A percentile compares a stretch with the other conserved stretches of the same genome.
These are phyloP conservation scores for Onthophagus taurus DNA, from an alignment of 1,140 invertebrate genomes.

Conservation along the genomic window DNA sequence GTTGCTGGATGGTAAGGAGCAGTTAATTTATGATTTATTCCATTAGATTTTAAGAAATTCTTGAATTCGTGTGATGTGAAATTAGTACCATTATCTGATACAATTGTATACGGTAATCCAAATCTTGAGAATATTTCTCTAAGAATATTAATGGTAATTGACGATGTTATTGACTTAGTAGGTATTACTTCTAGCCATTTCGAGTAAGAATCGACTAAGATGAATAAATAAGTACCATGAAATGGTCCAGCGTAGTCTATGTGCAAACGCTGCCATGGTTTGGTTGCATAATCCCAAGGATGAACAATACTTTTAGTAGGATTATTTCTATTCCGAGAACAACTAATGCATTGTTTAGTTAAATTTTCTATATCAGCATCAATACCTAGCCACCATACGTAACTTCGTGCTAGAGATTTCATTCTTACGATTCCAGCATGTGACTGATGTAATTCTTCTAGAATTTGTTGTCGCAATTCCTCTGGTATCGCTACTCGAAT, in stretches of 20 bases:
- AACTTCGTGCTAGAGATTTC: conserved; percentile 25
- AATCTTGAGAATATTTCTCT: conserved; percentile 7
- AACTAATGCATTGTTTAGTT: conserved; percentile 21
- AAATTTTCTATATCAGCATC: conserved; percentile 29
- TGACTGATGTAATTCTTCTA: conserved; percentile 17
- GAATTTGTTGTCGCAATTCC: conserved; percentile 8
- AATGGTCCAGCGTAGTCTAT: too few relatives aligned
- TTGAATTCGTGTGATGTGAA: conserved; percentile 19
- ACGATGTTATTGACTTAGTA: conserved; percentile 16
- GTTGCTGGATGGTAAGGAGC: conserved; percentile 14
- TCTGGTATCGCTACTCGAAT: conserved; percentile 14
- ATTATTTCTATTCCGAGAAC: conserved; percentile 18
- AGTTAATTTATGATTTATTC: conserved; percentile 6
- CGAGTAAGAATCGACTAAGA: background rate
- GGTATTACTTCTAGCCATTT: conserved; percentile 13
- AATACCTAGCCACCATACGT: conserved; percentile 24
- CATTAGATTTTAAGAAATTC: conserved; percentile 14
- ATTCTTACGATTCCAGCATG: conserved; percentile 29
- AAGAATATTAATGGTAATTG: conserved; percentile 10
- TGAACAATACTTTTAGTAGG: too few relatives aligned
- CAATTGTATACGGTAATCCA: conserved; percentile 14
- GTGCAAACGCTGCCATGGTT: too few relatives aligned
- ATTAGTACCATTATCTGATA: conserved; percentile 15
- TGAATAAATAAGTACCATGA: background rate
- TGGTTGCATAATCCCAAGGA: too few relatives aligned